Percentiles rank a stretch among this genome's conserved stretches.
Conservation (phyloP, 2,113 vertebrate species). For the Oriolus oriolus region DNA sequence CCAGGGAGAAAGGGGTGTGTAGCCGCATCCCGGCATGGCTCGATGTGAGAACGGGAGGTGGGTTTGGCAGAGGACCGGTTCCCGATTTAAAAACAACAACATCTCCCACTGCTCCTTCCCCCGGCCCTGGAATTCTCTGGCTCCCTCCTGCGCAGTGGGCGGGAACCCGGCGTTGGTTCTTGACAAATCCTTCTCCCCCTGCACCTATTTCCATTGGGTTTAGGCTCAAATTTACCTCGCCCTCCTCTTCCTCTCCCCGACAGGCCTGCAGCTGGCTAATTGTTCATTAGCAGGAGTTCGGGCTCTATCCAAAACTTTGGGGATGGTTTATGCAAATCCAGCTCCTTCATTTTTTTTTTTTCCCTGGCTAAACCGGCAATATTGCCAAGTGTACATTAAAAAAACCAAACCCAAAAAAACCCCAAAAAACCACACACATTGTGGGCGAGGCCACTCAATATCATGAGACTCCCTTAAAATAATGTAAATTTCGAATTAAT, state of each 20-base stretch:
- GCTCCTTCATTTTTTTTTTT: background rate
- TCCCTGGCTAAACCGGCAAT: conserved; percentile 7
- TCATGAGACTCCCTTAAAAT: conserved; percentile 42
- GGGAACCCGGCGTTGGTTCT: conserved; percentile 5
- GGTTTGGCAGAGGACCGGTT: conserved; percentile 63
- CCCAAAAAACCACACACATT: conserved; percentile 60
- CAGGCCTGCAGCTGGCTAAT: conserved; percentile 54
- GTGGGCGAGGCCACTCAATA: conserved; percentile 37
- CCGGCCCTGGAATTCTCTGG: conserved; percentile 27
- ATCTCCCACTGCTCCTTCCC: conserved; percentile 50
- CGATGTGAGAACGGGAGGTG: conserved; percentile 61
- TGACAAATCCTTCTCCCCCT: background rate
- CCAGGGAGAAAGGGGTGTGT: conserved; percentile 70
- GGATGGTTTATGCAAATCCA: conserved; percentile 53
- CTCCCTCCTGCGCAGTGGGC: conserved; percentile 47
- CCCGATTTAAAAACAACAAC: conserved; percentile 46
- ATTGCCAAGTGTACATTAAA: conserved; percentile 7
- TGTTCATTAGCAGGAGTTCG: background rate
- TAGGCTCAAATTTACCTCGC: conserved; percentile 18
- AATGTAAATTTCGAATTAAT: conserved; percentile 34
- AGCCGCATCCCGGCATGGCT: conserved; percentile 50
- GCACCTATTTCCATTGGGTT: conserved; percentile 11
- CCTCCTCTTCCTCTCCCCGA: conserved; percentile 47
- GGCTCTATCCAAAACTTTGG: conserved; percentile 10
- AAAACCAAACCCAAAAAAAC: conserved; percentile 5